These are phyloP conservation scores for Standfussiana lucernea DNA, from an alignment of 2,888 invertebrate species.

Conservation along the genomic window DNA sequence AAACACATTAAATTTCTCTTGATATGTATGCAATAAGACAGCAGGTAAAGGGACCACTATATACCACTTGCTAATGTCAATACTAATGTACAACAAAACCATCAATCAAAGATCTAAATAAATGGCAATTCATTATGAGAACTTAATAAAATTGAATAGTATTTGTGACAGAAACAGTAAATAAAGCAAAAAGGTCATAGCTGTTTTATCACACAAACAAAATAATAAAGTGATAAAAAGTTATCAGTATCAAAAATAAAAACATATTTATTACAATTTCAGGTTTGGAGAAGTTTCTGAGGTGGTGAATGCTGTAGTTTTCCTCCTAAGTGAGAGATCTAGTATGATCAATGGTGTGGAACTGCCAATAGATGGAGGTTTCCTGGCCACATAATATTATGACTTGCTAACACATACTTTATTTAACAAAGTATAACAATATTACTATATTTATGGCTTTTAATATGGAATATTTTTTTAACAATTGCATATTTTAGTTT, in stretches of 20 bases:
- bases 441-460: conserved; percentile 44
- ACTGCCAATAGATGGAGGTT: conserved; percentile 96
- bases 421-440: conserved; percentile 36
- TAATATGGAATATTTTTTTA: conserved; percentile 59
- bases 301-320: conserved; percentile 95
- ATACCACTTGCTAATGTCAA: background rate
- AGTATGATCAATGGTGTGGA: conserved; percentile 95
- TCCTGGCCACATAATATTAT: conserved; percentile 87
- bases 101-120: background rate
- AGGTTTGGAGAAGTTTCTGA: conserved; percentile 95
- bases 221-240: conserved; percentile 31
- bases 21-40: background rate
- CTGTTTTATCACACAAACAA: conserved; percentile 28
- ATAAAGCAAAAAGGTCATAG: conserved; percentile 30
- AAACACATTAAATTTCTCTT: conserved; percentile 14
- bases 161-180: conserved; percentile 3
- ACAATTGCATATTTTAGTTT: conserved; percentile 59
- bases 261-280: conserved; percentile 66
- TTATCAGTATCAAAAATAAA: conserved; percentile 13
- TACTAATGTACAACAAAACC: background rate
- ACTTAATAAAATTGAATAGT: background rate
- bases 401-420: conserved; percentile 30
- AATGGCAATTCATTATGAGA: background rate
- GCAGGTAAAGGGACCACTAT: too few relatives aligned
- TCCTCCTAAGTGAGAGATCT: conserved; percentile 94